These are phyloP conservation scores for Adrianichthys oophorus DNA, from an alignment of 2,797 vertebrate species.

Conservation along the genomic window DNA sequence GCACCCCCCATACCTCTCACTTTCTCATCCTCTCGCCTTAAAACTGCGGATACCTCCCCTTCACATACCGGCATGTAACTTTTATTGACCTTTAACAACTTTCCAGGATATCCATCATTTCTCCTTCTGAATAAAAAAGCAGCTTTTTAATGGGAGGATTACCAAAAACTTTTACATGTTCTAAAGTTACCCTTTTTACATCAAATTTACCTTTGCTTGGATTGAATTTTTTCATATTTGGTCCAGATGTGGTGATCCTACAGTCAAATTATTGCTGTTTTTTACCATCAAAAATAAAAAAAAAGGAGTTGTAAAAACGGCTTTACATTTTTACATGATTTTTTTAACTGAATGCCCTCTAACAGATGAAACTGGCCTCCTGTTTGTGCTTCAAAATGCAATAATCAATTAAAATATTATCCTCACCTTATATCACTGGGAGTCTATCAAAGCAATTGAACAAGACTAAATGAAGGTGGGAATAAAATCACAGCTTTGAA, in stretches of 20 bases:
- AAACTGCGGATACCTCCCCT: slow-evolving; percentile 23
- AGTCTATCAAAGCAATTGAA: too few relatives aligned
- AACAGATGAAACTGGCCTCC: too few relatives aligned
- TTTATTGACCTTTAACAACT: slow-evolving; percentile 59
- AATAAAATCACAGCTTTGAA: too few relatives aligned
- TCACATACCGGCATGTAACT: slow-evolving; percentile 38
- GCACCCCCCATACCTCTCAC: slow-evolving; percentile 26
- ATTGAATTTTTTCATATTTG: slow-evolving; percentile 12
- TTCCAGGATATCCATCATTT: slow-evolving; percentile 47
- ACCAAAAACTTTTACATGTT: slow-evolving; percentile 29
- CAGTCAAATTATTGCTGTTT: too few relatives aligned
- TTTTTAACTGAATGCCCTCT: too few relatives aligned
- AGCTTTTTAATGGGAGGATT: slow-evolving; percentile 32
- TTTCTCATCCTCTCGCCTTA: slow-evolving; percentile 41
- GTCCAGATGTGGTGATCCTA: background rate
- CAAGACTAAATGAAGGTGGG: too few relatives aligned
- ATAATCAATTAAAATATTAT: too few relatives aligned
- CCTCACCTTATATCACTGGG: too few relatives aligned
- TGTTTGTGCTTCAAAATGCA: too few relatives aligned
- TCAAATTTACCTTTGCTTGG: slow-evolving; percentile 12
- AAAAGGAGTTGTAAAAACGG: too few relatives aligned
- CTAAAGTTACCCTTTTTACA: slow-evolving; percentile 3
- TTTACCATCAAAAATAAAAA: too few relatives aligned
- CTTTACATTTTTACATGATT: too few relatives aligned
- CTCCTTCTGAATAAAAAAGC: slow-evolving; percentile 41